A percentile compares a stretch with the other conserved stretches of the same genome.
Evolutionary conservation across 2,888 invertebrate species (phyloP).

Genomic region (Copidosoma aretas): DNA sequence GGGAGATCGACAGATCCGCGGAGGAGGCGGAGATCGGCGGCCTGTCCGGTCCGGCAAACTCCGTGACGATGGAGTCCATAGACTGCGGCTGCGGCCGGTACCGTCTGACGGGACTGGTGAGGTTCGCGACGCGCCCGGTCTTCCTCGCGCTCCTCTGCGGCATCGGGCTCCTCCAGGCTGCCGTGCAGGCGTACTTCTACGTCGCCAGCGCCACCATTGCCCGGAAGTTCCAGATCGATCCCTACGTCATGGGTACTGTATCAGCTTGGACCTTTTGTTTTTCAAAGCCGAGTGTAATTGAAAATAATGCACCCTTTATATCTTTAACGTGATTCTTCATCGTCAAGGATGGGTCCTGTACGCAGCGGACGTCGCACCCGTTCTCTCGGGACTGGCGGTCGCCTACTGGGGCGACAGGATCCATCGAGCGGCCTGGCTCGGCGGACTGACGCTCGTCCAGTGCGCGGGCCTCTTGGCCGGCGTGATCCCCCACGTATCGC

Average conservation of each 20-base stretch:
- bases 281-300: too few relatives aligned
- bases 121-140: conserved; percentile 56
- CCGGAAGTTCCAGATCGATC: conserved; percentile 55
- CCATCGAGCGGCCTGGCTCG: conserved; percentile 69
- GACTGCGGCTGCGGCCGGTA: conserved; percentile 58
- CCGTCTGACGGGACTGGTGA: conserved; percentile 55
- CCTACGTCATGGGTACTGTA: conserved; percentile 54
- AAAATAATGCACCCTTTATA: too few relatives aligned
- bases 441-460: conserved; percentile 66
- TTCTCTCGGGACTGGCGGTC: conserved; percentile 64
- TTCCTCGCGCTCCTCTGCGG: conserved; percentile 54
- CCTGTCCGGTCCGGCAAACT: conserved; percentile 57
- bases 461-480: conserved; percentile 64
- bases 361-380: conserved; percentile 66
- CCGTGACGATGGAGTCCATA: conserved; percentile 55
- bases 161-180: conserved; percentile 55
- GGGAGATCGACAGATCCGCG: conserved; percentile 51
- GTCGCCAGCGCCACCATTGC: conserved; percentile 55
- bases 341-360: conserved; percentile 69
- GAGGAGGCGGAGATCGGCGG: conserved; percentile 54
- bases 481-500: conserved; percentile 67
- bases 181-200: conserved; percentile 53
- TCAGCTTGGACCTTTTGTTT: too few relatives aligned
- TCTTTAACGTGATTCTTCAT: neutral
- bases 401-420: conserved; percentile 69